These are phyloP conservation scores for Aspiorhynchus laticeps DNA, from an alignment of 2,113 vertebrate species.

Conservation along the genomic window DNA sequence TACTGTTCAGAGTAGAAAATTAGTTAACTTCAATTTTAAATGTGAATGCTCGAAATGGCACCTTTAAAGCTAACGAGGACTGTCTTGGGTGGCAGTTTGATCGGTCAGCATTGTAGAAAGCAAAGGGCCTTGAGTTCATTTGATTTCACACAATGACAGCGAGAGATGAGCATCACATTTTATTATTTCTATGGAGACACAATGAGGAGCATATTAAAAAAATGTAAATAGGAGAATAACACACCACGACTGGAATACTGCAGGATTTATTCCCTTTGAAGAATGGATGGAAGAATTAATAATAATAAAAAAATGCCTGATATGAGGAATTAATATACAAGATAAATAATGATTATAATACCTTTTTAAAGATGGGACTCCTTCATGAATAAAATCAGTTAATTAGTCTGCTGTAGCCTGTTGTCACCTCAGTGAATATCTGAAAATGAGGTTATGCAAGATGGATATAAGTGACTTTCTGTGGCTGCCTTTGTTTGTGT, in stretches of 20 bases:
- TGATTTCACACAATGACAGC: background rate
- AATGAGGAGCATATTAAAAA: background rate
- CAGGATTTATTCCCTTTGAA: background rate
- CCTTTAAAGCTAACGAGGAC: background rate
- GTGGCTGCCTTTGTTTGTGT: background rate
- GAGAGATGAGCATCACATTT: background rate
- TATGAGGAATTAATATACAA: background rate
- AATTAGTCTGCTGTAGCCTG: background rate
- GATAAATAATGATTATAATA: constrained; percentile 18
- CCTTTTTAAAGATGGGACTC: background rate
- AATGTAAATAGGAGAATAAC: background rate
- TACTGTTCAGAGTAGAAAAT: background rate
- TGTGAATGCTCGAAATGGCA: background rate
- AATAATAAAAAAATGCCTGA: background rate
- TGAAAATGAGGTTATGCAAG: background rate
- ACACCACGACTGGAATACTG: background rate
- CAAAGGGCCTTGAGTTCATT: background rate
- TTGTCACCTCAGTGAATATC: background rate
- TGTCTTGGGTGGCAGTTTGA: background rate
- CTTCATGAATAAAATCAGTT: background rate
- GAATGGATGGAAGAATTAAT: background rate
- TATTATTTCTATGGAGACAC: background rate
- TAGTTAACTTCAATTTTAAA: background rate
- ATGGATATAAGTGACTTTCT: background rate
- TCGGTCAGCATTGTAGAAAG: background rate